Evolutionary conservation across 2,888 invertebrate species (phyloP).

Genomic region (Dendrolimus houi): DNA sequence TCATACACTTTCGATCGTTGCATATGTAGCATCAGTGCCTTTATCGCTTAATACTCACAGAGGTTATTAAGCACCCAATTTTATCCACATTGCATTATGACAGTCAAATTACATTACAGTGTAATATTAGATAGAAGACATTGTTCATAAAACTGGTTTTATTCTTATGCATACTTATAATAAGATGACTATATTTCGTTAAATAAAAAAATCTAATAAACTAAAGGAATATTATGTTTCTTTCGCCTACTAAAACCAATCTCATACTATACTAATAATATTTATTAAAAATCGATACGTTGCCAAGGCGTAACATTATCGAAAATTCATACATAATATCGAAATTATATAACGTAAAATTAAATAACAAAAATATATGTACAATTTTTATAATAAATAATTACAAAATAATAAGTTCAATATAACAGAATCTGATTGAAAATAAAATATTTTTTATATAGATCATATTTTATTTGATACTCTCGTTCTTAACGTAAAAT

Average conservation of each 20-base stretch:
- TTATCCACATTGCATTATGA: no score
- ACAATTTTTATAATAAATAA: conserved; percentile 72
- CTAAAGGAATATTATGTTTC: not conserved
- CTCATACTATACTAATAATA: no score
- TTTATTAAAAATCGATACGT: no score
- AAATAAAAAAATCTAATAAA: not conserved
- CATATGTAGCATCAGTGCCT: no score
- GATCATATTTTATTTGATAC: conserved; percentile 18
- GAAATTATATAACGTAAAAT: conserved; percentile 64
- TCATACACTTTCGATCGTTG: no score
- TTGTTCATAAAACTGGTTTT: conserved; percentile 1
- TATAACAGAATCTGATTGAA: conserved; percentile 36
- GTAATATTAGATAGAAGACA: no score
- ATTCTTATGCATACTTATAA: conserved; percentile 11
- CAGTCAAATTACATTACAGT: no score
- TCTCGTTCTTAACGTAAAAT: conserved; percentile 31
- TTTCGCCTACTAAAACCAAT: not conserved
- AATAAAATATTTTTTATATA: conserved; percentile 22
- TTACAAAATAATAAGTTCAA: conserved; percentile 47
- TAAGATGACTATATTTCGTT: conserved; percentile 19
- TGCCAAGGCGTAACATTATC: no score
- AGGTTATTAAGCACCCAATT: no score
- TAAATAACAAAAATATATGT: conserved; percentile 74
- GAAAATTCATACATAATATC: conserved; percentile 13
- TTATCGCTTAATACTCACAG: no score